Conservation (phyloP, 2,888 invertebrate species). For the Molanna angustata region DNA sequence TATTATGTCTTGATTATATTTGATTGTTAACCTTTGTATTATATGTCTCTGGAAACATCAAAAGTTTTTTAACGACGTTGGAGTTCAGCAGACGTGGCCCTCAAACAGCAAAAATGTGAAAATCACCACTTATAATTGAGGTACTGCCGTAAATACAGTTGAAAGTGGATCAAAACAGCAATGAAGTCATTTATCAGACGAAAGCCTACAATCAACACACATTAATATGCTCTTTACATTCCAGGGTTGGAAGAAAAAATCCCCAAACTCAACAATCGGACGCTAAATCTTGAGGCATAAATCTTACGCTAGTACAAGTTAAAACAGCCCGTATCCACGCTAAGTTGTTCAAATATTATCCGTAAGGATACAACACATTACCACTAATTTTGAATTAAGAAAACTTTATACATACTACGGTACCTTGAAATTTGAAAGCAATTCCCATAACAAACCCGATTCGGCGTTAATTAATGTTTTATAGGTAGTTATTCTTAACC, state of each 20-base stretch:
- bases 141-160: conserved; percentile 11
- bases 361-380: not conserved
- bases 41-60: no score
- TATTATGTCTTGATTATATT: no score
- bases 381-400: not conserved
- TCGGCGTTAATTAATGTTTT: no score
- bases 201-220: conserved; percentile 30
- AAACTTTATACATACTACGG: no score
- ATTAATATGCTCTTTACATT: conserved; percentile 29
- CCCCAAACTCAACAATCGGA: conserved; percentile 20
- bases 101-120: no score
- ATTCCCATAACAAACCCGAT: no score
- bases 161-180: conserved; percentile 23
- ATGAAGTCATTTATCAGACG: conserved; percentile 30
- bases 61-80: no score
- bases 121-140: no score
- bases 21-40: no score
- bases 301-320: conserved; percentile 28
- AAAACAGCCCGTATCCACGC: conserved; percentile 24
- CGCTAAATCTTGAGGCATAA: conserved; percentile 28
- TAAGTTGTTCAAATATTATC: conserved; percentile 25
- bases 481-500: no score
- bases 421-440: no score
- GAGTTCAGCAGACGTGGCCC: no score
- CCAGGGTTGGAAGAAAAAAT: conserved; percentile 15